Evolutionary conservation across 2,113 vertebrate genomes (phyloP).

Genomic region (Gadus macrocephalus): DNA sequence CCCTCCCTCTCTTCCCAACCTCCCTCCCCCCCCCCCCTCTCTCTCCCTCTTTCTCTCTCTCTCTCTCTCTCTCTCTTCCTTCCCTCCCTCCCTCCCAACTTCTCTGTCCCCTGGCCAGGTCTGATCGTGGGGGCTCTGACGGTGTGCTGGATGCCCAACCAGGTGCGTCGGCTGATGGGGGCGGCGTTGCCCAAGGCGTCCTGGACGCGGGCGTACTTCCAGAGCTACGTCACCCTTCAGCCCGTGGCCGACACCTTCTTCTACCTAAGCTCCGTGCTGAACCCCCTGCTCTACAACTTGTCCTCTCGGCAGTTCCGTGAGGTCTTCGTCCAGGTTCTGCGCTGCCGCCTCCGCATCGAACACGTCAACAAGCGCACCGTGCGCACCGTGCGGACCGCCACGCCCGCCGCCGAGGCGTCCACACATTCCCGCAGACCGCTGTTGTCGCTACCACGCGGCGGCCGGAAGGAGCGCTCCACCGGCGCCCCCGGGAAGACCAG

Average conservation of each 20-base stretch:
- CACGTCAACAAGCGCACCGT: slow-evolving; percentile 77
- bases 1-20: too few relatives aligned
- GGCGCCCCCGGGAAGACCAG: slow-evolving; percentile 1
- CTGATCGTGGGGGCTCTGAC: slow-evolving; percentile 83
- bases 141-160: slow-evolving; percentile 91
- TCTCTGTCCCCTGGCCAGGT: slow-evolving; percentile 59
- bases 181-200: slow-evolving; percentile 78
- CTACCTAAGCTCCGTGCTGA: slow-evolving; percentile 93
- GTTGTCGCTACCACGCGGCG: slow-evolving; percentile 41
- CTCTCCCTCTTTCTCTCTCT: background rate
- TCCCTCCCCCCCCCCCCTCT: background rate
- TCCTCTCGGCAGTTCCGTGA: slow-evolving; percentile 88
- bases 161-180: slow-evolving; percentile 86
- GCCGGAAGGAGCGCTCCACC: too few relatives aligned
- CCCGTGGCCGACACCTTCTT: slow-evolving; percentile 87
- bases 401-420: background rate
- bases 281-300: slow-evolving; percentile 91
- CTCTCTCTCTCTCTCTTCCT: background rate
- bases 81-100: too few relatives aligned
- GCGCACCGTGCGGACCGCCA: slow-evolving; percentile 42
- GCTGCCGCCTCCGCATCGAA: slow-evolving; percentile 77
- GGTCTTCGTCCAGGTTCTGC: slow-evolving; percentile 83
- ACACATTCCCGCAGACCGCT: slow-evolving; percentile 56
- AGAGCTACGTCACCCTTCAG: slow-evolving; percentile 75
- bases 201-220: slow-evolving; percentile 81